These are phyloP conservation scores for Orchesella flavescens DNA, from an alignment of 2,888 invertebrate species.

Conservation along the genomic window DNA sequence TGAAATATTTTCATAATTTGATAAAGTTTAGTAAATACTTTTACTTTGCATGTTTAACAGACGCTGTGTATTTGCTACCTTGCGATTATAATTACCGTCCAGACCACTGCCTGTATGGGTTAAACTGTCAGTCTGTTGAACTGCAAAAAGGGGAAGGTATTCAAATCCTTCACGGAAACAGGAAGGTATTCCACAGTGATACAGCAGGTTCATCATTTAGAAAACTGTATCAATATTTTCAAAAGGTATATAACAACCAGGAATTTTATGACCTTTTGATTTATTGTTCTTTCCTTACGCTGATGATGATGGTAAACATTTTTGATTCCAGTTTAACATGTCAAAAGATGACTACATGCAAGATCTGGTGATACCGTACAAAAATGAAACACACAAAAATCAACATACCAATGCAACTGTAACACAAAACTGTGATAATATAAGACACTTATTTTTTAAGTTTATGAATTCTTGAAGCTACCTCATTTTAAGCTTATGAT, in stretches of 20 bases:
- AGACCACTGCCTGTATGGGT: conserved; percentile 97
- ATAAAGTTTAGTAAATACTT: no score
- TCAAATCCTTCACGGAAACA: conserved; percentile 90
- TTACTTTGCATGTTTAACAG: no score
- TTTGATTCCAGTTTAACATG: conserved; percentile 37
- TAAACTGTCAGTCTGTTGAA: conserved; percentile 76
- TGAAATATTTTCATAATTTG: no score
- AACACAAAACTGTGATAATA: conserved; percentile 48
- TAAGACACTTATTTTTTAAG: conserved; percentile 41
- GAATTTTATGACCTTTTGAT: no score
- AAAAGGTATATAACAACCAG: conserved; percentile 75
- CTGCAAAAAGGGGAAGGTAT: conserved; percentile 82
- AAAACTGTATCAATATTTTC: conserved; percentile 80
- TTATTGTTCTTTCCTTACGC: no score
- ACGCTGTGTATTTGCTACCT: conserved; percentile 84
- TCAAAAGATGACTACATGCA: conserved; percentile 18
- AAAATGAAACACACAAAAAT: conserved; percentile 1
- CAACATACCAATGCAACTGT: neutral
- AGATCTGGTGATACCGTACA: conserved; percentile 37
- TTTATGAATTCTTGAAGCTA: neutral
- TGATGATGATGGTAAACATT: neutral
- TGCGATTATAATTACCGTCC: conserved; percentile 94
- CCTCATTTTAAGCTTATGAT: neutral
- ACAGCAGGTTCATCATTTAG: conserved; percentile 88
- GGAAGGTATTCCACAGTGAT: conserved; percentile 88